phyloP scores from a whole-genome alignment of 2,888 invertebrate genomes.

The Cryptus armator region DNA sequence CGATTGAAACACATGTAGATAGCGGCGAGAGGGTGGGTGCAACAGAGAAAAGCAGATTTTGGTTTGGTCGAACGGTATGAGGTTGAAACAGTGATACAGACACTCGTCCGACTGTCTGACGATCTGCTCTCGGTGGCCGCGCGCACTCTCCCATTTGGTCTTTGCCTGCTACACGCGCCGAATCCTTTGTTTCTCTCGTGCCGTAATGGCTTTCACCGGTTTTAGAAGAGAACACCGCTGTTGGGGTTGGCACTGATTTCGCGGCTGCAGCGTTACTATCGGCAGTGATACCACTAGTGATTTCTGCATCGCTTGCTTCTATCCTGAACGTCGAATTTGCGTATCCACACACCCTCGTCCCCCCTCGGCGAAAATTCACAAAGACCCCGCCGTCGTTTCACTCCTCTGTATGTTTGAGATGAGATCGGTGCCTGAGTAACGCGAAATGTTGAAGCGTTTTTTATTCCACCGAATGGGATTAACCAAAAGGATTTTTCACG shows the following conservation, averaged over 20 bases:
- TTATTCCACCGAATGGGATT: neutral
- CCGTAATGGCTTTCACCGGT: slow-evolving; percentile 32
- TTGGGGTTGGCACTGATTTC: neutral
- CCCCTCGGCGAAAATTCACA: neutral
- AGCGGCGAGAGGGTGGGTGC: too few relatives aligned
- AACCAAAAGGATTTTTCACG: neutral
- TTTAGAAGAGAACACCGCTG: neutral
- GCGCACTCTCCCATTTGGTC: slow-evolving; percentile 13
- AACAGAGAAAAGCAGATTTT: too few relatives aligned
- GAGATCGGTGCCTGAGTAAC: neutral
- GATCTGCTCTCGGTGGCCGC: neutral
- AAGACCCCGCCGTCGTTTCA: neutral
- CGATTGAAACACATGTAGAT: too few relatives aligned
- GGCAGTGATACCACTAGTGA: slow-evolving; percentile 2
- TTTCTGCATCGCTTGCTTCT: neutral
- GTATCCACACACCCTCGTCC: neutral
- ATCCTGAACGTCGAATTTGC: neutral
- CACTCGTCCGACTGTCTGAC: neutral
- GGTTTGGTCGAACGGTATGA: too few relatives aligned
- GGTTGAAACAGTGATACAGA: neutral
- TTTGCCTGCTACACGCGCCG: slow-evolving; percentile 34
- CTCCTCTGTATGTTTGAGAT: neutral
- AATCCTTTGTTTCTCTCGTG: slow-evolving; percentile 43
- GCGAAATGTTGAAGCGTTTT: neutral
- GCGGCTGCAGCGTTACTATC: neutral